These are phyloP conservation scores for Apeira syringaria DNA, from an alignment of 2,888 invertebrate species.

Conservation along the genomic window DNA sequence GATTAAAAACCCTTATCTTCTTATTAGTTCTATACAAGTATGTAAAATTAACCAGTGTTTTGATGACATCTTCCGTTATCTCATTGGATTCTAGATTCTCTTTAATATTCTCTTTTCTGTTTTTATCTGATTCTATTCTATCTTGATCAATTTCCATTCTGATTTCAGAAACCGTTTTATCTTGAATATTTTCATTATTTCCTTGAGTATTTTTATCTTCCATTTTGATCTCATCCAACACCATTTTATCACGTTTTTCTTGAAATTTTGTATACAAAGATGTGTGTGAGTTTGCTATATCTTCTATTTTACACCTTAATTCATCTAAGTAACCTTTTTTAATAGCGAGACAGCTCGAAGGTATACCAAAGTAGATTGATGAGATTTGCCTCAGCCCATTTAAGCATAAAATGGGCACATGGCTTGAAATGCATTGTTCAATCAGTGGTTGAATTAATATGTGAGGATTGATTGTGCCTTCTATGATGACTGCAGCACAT, in stretches of 20 bases:
- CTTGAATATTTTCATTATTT: not conserved
- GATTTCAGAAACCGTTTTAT: too few species aligned
- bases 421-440: conserved; percentile 49
- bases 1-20: conserved; percentile 62
- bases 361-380: conserved; percentile 60
- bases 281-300: conserved; percentile 43
- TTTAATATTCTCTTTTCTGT: too few species aligned
- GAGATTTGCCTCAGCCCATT: conserved; percentile 52
- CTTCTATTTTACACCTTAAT: conserved; percentile 38
- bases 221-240: not conserved
- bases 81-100: conserved; percentile 16
- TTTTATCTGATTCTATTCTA: too few species aligned
- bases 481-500: conserved; percentile 66
- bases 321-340: conserved; percentile 45
- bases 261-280: conserved; percentile 15
- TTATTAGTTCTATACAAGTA: conserved; percentile 63
- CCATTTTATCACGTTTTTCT: too few species aligned
- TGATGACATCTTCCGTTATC: conserved; percentile 1
- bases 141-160: too few species aligned
- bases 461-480: conserved; percentile 63
- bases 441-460: conserved; percentile 68
- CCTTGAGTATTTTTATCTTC: not conserved
- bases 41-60: conserved; percentile 29
- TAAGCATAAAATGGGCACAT: conserved; percentile 66
- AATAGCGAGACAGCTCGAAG: conserved; percentile 68